Base-by-base conservation (phyloP, 2,797 vertebrate genomes). In the Cynodonichthys magdalenae region DNA sequence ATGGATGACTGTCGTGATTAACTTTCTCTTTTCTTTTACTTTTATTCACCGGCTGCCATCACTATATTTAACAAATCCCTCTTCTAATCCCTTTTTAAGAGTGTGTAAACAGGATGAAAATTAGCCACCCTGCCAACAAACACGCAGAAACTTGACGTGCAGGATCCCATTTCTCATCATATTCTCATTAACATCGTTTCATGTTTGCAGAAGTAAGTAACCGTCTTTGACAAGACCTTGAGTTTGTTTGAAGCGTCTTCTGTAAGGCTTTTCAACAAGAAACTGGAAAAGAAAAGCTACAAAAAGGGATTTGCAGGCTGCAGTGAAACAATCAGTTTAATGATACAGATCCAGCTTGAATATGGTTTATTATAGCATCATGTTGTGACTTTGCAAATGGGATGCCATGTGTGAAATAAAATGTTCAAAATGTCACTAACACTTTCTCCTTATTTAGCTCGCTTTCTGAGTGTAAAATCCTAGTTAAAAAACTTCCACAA, bases 161-260 rank as follows among this genome's bases (percentile, higher is more conserved):
- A 55, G 60, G 15, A 70, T 67, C 70, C 61, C 60, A 55, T 79
- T 71, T 68, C 72, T 66, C 58, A 73, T 79, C 49, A 77, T 84
- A 61, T 79, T 34, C 70, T 84, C 69, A 80, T 85, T 81, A 84
- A 76, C 67, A 70, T 66, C 28, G 61, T 75, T 83, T 81, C 53
- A 71, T 63, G 62, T 80, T 89, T 77, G 76, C 51, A 63, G 65
- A 71, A 71, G 61, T 39, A 63, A 63, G 31, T 54, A 58, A 73
- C 42, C 41, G 68, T 66, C 66, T 72, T 59, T 66, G 63, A 55
- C 31, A 41, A 82, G 59, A 74, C 48, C 63, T 47, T n/a, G 0
- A 57, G 60, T 62, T 56, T 70, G 69, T 86, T 70, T 77, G 75
- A 75, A 79, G 56, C 44, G 62, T 29, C 24, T 51, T 74, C 54